Base-by-base conservation (phyloP, 1,140 invertebrate genomes). In the Belonocnema kinseyi region DNA sequence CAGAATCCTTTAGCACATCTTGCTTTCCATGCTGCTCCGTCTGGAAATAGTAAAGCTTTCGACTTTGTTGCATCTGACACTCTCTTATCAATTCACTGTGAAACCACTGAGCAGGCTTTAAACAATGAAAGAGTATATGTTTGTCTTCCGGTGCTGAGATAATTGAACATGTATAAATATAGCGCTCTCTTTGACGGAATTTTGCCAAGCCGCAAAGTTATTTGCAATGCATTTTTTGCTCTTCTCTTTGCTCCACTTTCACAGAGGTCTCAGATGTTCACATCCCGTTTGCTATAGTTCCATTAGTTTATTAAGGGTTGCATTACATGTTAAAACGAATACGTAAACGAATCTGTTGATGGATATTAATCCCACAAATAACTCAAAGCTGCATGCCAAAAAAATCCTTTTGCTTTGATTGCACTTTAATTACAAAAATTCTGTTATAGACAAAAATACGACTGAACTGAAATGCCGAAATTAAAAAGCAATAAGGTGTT, bases 221-320 rank as follows among this genome's bases (percentile, higher is more conserved):
- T 84, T 84, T 83, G 82, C 83, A 66, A 82, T 76, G 50, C 80
- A 83, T 79, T 80, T 83, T 84, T 83, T 50, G 81, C 71, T 54
- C 54, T 71, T 72, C 61, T 66, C 61, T 66, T 66, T 66, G 26
- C 61, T 66, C 61, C 46, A 66, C 61, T 66, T 66, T 66, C 61
- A 66, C 61, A 21, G 61, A n/a, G 33, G 61, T 66, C 46, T 66
- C 61, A 66, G 61, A 16, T 66, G 26, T 21, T 66, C 61, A 14
- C 61, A 66, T 40, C 40, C 21, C 33, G 16, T 16, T 56, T 19
- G 54, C 11, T 51, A 12, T 19, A 78, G 53, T 72, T 78, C 58
- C 78, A 83, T 85, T 83, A 83, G 75, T 66, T 82, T 82, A 83
- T 83, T 84, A 80, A 77, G 72, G 53, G 70, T n/a, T 56, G 16